Evolutionary conservation across 2,888 invertebrate species (phyloP).

Genomic region (Eueremaeus valkanovi): DNA sequence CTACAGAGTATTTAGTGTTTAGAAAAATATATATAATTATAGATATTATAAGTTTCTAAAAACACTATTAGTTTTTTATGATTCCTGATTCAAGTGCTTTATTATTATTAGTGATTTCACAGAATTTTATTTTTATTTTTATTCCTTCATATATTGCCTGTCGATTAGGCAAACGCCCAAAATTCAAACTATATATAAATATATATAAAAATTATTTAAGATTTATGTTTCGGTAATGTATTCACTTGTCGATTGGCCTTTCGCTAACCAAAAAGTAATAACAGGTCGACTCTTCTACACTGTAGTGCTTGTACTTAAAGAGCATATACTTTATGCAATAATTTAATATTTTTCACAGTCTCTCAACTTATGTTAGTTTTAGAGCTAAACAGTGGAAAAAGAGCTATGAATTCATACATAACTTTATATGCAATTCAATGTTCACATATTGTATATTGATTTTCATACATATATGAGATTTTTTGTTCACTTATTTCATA

Average conservation of each 20-base stretch:
- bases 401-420: constrained; percentile 29
- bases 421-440: constrained; percentile 20
- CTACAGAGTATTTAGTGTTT: no score
- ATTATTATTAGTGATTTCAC: neutral
- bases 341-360: constrained; percentile 28
- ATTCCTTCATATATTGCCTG: neutral
- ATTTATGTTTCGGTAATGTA: constrained; percentile 17
- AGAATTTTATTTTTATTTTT: neutral
- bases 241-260: constrained; percentile 16
- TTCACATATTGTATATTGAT: neutral
- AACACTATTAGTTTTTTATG: neutral
- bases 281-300: constrained; percentile 9
- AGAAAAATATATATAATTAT: neutral
- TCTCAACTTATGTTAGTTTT: neutral
- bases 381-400: neutral
- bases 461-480: constrained; percentile 17
- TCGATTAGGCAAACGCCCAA: constrained; percentile 14
- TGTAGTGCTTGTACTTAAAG: constrained; percentile 14
- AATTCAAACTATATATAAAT: neutral
- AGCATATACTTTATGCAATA: constrained; percentile 6
- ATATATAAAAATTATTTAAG: constrained; percentile 14
- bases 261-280: constrained; percentile 8
- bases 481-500: constrained; percentile 29
- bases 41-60: neutral
- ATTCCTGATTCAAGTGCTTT: neutral